Evolutionary conservation across 2,888 invertebrate species (phyloP).

Genomic region (Polymixis lichenea): DNA sequence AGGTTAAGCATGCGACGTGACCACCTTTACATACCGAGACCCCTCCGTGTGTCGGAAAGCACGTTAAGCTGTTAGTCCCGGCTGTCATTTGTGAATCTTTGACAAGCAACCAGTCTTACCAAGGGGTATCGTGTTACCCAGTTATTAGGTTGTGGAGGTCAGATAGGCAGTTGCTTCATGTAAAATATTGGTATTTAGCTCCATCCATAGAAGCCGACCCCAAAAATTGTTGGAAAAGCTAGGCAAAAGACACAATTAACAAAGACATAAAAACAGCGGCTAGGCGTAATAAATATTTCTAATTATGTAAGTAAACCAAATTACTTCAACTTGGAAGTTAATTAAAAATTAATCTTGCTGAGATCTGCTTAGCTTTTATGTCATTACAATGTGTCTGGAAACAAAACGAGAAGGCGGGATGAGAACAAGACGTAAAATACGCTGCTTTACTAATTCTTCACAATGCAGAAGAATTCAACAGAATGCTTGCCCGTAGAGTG

Average conservation of each 20-base stretch:
- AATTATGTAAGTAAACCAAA: constrained; percentile 7
- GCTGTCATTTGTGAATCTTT: no score
- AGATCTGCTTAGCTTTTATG: constrained; percentile 44
- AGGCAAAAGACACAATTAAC: background rate
- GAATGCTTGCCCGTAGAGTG: constrained; percentile 67
- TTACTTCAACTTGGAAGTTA: constrained; percentile 28
- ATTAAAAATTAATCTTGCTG: constrained; percentile 39
- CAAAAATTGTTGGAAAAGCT: no score
- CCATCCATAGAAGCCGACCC: no score
- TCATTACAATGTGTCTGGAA: constrained; percentile 59
- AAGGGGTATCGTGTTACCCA: no score
- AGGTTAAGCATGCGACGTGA: no score
- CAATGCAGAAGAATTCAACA: constrained; percentile 76
- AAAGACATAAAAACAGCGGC: constrained; percentile 1
- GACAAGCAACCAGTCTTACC: no score
- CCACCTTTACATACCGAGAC: no score
- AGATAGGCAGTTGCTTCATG: no score
- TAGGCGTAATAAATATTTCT: constrained; percentile 11
- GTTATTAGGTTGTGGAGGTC: no score
- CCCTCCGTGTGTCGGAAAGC: no score
- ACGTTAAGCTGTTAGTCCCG: no score
- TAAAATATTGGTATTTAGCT: no score
- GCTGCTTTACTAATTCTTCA: constrained; percentile 67
- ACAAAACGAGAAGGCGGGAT: constrained; percentile 57
- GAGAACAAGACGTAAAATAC: constrained; percentile 58